These are phyloP conservation scores for Pheosia gnoma DNA, from an alignment of 2,888 invertebrate species.

Conservation along the genomic window DNA sequence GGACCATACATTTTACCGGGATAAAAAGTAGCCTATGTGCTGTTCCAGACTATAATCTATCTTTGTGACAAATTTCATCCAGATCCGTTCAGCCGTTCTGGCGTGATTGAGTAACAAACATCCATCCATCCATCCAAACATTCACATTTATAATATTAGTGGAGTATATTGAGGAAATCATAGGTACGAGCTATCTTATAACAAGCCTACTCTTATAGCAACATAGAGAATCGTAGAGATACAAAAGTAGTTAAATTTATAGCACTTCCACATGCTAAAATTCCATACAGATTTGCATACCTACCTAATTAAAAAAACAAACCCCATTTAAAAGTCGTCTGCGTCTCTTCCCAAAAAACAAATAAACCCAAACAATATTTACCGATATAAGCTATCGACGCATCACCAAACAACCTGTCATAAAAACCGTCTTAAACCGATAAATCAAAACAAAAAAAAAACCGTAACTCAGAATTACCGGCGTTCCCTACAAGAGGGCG, in stretches of 20 bases:
- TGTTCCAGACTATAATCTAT: too few relatives aligned
- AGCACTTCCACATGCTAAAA: too few relatives aligned
- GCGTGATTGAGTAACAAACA: too few relatives aligned
- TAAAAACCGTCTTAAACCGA: slow-evolving; percentile 20
- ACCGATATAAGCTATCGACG: slow-evolving; percentile 14
- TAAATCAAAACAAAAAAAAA: slow-evolving; percentile 48
- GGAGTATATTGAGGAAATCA: not conserved
- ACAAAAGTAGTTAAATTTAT: not conserved
- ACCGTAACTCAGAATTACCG: slow-evolving; percentile 41
- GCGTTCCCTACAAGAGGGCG: slow-evolving; percentile 41
- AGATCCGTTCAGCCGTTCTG: too few relatives aligned
- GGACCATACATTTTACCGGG: too few relatives aligned
- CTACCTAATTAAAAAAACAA: too few relatives aligned
- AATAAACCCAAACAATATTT: not conserved
- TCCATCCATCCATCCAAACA: too few relatives aligned
- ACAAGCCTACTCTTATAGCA: not conserved
- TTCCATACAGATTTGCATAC: too few relatives aligned
- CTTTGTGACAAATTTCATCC: too few relatives aligned
- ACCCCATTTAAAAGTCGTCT: too few relatives aligned
- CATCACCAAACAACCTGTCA: slow-evolving; percentile 27
- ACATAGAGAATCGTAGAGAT: not conserved
- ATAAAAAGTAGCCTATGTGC: too few relatives aligned
- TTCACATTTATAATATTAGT: too few relatives aligned
- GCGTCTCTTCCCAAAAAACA: not conserved
- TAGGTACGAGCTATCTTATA: not conserved